Evolutionary conservation across 2,888 invertebrate species (phyloP), one percentile per base, ranked within the genome.

Genomic region (Harpalus rufipes): DNA sequence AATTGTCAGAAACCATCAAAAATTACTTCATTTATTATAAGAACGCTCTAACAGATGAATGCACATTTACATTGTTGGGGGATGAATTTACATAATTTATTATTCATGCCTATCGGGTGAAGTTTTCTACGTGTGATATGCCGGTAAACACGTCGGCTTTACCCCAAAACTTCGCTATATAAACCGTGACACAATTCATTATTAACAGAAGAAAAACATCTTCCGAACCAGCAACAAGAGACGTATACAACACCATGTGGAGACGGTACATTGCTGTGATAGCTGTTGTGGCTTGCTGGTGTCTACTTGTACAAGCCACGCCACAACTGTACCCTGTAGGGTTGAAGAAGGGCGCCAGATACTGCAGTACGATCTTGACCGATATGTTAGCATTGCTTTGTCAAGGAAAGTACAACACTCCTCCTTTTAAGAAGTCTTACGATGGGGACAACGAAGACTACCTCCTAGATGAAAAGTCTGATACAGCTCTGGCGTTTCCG

Each of bases 321-420:
- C n/a, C 79, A n/a, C n/a, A 44, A 10, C 7, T 80, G 16, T 85
- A 63, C 39, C 68, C 58, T 21, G 1, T 85, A 7, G 65, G 56
- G 4, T 5, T 76, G 18, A 82, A 63, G 21, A 12, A 56, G 12
- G 0, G 25, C 21, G 12, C 32, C 8, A 89, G 89, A 83, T 91
- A 90, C 86, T 92, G 92, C 86, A 91, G 92, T 68, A 88, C 87
- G 81, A 86, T 88, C 80, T 88, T 92, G 32, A 88, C 91, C 7
- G 89, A 89, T 84, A 89, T 89, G 6, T 87, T 92, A 18, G 88
- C 89, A 79, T 85, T 89, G 16, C 86, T 91, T 32, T 92, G 91
- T 86, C 87, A 89, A 59, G 90, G 91, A 18, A 86, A 87, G 51
- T 91, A 91, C 86, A 90, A 91, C 86, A 85, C 88, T 7, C 89